Base-by-base conservation (phyloP, 2,113 vertebrate species). In the Oncorhynchus clarkii region DNA sequence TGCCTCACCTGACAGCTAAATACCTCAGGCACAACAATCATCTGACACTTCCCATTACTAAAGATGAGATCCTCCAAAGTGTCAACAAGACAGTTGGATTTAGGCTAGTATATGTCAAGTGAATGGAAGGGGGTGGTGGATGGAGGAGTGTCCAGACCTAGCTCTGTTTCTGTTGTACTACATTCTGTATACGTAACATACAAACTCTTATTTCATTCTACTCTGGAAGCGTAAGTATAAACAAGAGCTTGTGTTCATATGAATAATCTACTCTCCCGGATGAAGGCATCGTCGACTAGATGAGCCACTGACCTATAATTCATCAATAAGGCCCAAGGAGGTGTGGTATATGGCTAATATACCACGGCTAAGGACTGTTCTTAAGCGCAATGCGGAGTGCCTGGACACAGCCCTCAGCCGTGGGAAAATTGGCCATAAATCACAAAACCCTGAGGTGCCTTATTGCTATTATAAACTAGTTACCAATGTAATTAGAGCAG, bases 1-100 rank as follows among this genome's bases (percentile, higher is more conserved):
- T 62, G 68, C 70, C 78, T 74, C 72, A 77, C 66, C 67, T 75
- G 77, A 13, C 81, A 66, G 62, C 74, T 78, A 54, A 78, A 70
- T 48, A 57, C 5, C 18, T 62, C 14, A 14, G 26, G 22, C 71
- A 26, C 60, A 76, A 72, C 22, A 60, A 67, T 74, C 49, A 68
- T 73, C n/a, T 48, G 22, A 20, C 13, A 60, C 48, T 76, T 78
- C 39, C 51, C 49, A 29, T 72, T 51, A 82, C 48, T 65, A 24
- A 45, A 73, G 66, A 60, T 74, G 75, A 71, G 48, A 66, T 72
- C 59, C 54, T 7, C 22, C 71, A 22, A 26, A 66, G 14, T 6
- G 54, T 11, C 49, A 14, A 14, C 49, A 22, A 34, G n/a, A 74
- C 60, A 0, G 67, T 48, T 29, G 78, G 62, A 60, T 51, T 66